phyloP scores from a whole-genome alignment of 2,888 invertebrate species.

The Catocala fraxini region DNA sequence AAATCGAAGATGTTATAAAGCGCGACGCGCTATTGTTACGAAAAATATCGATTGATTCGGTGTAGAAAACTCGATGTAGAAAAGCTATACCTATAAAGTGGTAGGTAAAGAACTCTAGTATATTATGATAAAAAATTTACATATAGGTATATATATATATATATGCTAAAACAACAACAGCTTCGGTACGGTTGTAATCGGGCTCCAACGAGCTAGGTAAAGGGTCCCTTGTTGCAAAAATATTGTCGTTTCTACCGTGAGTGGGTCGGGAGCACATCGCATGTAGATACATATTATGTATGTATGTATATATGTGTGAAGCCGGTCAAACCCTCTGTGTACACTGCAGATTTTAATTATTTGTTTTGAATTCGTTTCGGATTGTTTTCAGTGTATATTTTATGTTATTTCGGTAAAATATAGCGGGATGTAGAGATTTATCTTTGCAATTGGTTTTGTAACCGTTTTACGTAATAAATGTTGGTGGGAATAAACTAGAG shows the following conservation, averaged over 20 bases:
- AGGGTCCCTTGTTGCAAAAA: background rate
- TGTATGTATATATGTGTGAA: background rate
- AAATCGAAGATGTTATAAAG: too few relatives aligned
- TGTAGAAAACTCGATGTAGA: too few relatives aligned
- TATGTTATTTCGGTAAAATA: background rate
- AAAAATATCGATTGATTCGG: too few relatives aligned
- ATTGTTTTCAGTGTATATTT: constrained; percentile 5
- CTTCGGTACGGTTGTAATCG: background rate
- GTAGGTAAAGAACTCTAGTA: too few relatives aligned
- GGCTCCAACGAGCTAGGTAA: background rate
- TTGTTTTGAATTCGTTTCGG: constrained; percentile 11
- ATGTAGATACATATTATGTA: background rate
- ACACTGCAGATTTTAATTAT: constrained; percentile 25
- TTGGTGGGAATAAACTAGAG: background rate
- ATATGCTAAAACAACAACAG: background rate
- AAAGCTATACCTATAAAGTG: too few relatives aligned
- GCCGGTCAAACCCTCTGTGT: constrained; percentile 1
- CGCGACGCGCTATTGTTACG: too few relatives aligned
- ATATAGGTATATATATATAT: too few relatives aligned
- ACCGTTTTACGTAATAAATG: background rate
- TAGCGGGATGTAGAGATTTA: background rate
- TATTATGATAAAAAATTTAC: too few relatives aligned
- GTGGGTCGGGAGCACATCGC: background rate
- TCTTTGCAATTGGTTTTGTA: background rate
- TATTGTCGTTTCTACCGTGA: background rate